Evolutionary conservation across 2,113 vertebrate species (phyloP), one percentile per base, ranked within the genome.

Genomic region (Calidris pugnax): DNA sequence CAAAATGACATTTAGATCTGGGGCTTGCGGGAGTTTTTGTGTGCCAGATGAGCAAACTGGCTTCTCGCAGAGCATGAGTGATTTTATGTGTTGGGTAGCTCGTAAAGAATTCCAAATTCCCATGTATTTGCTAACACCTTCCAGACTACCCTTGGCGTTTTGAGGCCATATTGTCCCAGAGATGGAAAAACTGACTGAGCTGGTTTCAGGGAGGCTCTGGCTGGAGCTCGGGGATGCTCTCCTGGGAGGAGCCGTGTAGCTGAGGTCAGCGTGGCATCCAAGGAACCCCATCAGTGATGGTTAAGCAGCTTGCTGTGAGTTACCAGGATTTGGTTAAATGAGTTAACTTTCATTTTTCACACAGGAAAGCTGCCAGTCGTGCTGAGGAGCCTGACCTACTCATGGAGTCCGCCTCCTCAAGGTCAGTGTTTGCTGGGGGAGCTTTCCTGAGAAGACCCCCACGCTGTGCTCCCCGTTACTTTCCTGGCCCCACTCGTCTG

Each of bases 71-170:
- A 86, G 85, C 56, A 15, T 43, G 60, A 82, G 71, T 15, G 83
- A 8, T 84, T 96, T 91, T 95, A 71, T 68, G 63, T 27, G 39
- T 83, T 53, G 85, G 88, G 77, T 47, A 78, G 35, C 79, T 95
- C 93, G 14, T 94, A 90, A 95, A 88, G 63, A 90, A 95, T 92
- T 48, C 39, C 71, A 67, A 78, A 94, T 75, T 96, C 87, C 51
- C 35, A 6, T 55, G 43, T 45, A 90, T 77, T 81, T 60, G 64
- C 79, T 94, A 86, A 92, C 79, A 78, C 74, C 67, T 89, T 94
- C 80, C 90, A 86, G 76, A 4, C 35, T 28, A 10, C 2, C 0
- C 48, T 62, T 3, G 9, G 73, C 39, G 16, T 85, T 93, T 79
- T 16, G 37, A 87, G 62, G 64, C 26, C 6, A 2, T 35, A 6